Evolutionary conservation across 2,113 vertebrate species (phyloP), one percentile per base, ranked within the genome.

Genomic region (Cyprinodon variegatus): DNA sequence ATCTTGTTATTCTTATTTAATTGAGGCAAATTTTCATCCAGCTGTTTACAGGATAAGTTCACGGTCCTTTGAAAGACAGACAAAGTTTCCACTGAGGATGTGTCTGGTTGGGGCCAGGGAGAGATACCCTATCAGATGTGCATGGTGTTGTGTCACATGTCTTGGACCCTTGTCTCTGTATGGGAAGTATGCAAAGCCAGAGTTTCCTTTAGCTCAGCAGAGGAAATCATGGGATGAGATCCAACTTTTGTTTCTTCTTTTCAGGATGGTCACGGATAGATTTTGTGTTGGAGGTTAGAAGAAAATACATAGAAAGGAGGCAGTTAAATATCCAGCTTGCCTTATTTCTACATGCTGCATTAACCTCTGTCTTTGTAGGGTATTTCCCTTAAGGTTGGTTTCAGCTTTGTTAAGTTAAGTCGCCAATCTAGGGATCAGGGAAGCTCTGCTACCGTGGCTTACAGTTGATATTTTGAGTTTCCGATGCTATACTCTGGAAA

Each of bases 51-150:
- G 11, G 70, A 72, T 80, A 73, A 41, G 29, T 61, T 65, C 11
- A 63, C n/a, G 10, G 13, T 50, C 36, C 63, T 76, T 61, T 14
- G 41, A 10, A 69, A 41, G 29, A 68, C 64, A 41, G 41, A 53
- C 50, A 50, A 8, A 84, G 78, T 91, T 93, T 94, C 92, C 90
- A 87, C 39, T 74, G 78, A 91, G 93, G 91, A 94, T 93, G 90
- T 90, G 71, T 84, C 89, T 90, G 87, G 78, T 63, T 20, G 29
- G 29, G 68, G 71, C 71, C 61, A 0, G 64, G 79, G 72, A 50
- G 65, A 76, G 87, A 91, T 86, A 79, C 78, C 50, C 46, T 63
- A 62, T 85, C 73, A 84, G 29, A 74, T 69, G 60, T 72, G 65
- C 39, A 41, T 53, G 59, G 41, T 75, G 70, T 80, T 17, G 5